Evolutionary conservation across 2,113 vertebrate genomes (phyloP).

Genomic region (Upupa epops): DNA sequence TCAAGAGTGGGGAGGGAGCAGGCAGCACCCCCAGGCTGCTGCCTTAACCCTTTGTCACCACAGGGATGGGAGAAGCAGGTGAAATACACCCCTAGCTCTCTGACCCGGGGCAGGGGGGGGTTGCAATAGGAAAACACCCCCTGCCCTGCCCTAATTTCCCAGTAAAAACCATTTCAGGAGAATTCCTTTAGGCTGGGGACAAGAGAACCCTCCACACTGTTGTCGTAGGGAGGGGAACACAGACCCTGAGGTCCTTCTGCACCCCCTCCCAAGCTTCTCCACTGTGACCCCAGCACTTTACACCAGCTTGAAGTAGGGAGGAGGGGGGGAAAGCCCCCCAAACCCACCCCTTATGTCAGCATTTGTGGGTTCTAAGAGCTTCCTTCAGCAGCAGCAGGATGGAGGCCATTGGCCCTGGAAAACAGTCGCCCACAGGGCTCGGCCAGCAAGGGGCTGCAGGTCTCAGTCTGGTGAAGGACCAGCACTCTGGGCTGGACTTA

Average conservation of each 20-base stretch:
- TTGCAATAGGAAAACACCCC: neutral
- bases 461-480: neutral
- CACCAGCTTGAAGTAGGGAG: neutral
- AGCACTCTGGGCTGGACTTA: neutral
- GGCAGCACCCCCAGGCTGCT: neutral
- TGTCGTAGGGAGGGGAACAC: neutral
- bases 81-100: neutral
- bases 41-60: neutral
- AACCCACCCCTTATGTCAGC: neutral
- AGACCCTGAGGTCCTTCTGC: neutral
- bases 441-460: neutral
- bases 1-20: no score
- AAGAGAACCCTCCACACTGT: neutral
- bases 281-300: accelerated
- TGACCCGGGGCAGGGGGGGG: accelerated
- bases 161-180: neutral
- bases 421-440: neutral
- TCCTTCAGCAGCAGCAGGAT: neutral
- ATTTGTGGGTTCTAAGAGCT: neutral
- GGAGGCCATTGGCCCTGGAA: neutral
- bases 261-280: neutral
- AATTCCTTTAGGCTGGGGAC: neutral
- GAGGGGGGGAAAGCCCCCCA: accelerated
- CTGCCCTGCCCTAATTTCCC: neutral
- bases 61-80: neutral